Conservation (phyloP, 2,113 vertebrate species). For the Centrocercus urophasianus region DNA sequence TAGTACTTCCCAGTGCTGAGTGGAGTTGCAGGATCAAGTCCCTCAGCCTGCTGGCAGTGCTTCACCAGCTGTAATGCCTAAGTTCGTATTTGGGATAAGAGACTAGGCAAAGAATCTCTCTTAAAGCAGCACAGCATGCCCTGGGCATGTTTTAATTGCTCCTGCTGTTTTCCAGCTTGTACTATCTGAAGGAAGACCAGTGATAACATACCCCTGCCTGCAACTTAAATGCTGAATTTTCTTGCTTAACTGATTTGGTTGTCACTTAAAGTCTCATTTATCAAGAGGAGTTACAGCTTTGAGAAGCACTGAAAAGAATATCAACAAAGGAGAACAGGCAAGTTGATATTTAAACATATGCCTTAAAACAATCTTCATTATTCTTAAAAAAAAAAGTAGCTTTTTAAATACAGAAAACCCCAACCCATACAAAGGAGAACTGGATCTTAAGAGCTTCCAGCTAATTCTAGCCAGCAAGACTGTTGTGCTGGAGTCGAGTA, state of each 20-base stretch:
- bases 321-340: not conserved
- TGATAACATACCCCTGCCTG: not conserved
- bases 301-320: not conserved
- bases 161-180: not conserved
- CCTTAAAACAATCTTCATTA: not conserved
- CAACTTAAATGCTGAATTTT: not conserved
- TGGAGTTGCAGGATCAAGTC: not conserved
- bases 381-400: not conserved
- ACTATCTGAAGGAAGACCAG: not conserved
- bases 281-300: not conserved
- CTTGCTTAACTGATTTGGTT: not conserved
- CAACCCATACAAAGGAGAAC: not conserved
- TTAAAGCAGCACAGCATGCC: not conserved
- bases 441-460: not conserved
- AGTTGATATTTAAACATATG: not conserved
- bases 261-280: not conserved
- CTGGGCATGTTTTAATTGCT: not conserved
- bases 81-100: fast-evolving
- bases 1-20: not conserved
- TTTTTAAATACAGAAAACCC: no score
- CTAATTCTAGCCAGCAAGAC: not conserved
- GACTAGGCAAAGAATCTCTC: not conserved
- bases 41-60: not conserved
- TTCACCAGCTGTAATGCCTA: not conserved
- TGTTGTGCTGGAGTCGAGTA: no score